Evolutionary conservation across 2,113 vertebrate genomes (phyloP), one percentile per base, ranked within the genome.

Genomic region (Paramisgurnus dabryanus): DNA sequence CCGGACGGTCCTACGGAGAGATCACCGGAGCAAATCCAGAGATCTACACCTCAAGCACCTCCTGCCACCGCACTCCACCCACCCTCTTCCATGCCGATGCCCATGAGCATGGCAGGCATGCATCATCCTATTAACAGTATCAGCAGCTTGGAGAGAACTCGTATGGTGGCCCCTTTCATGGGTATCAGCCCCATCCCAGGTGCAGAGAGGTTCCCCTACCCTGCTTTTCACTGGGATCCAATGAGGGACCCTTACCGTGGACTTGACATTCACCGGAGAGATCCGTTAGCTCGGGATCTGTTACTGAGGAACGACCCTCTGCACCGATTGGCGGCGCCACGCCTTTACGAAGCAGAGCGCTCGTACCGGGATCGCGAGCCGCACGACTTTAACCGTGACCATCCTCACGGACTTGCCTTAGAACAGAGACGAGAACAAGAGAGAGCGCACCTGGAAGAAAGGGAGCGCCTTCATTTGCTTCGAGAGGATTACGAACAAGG

Each of bases 161-260:
- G 97, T 87, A 94, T 98, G 92, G 95, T 98, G 91, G 95, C 95
- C 0, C 97, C 97, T 75, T 99, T 98, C 86, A 96, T 99, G 96
- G 96, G 96, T 82, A 95, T 98, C 84, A 97, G 96, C 85, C 95
- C 96, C 4, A 95, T 99, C 83, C 95, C 96, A 0, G 97, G 96
- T 8, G 94, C 95, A n/a, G 97, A 99, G 88, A 93, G 97, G 68
- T 97, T 98, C 79, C 96, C 96, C 0, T 99, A 98, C 85, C 96
- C 96, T 4, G 92, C 96, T 76, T 98, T 99, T 91, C 97, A 97
- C 88, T 99, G 97, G 97, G 97, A 99, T 92, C 96, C 96, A 7
- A 96, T 99, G 91, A 91, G 97, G 89, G 96, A 98, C 82, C 96
- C 95, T 0, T 98, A 97, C 91, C 90, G 97, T 84, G 95, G 96